These are phyloP conservation scores for Orchesella cincta DNA, from an alignment of 1,140 invertebrate genomes.

Conservation along the genomic window DNA sequence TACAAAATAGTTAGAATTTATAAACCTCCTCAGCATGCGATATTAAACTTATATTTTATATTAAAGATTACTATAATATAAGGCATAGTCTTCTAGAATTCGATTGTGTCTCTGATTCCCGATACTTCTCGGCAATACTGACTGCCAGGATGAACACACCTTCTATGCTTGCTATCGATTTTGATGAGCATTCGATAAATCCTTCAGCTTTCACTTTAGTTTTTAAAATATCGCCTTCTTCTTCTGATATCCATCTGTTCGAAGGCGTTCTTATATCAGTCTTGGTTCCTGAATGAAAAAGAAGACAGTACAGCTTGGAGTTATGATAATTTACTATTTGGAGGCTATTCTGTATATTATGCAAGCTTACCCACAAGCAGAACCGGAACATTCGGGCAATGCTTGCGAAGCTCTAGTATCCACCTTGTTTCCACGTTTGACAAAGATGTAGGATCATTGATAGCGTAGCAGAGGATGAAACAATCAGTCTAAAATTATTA, in stretches of 20 bases:
- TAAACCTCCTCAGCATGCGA: too few species aligned
- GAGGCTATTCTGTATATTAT: not conserved
- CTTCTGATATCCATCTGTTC: slow-evolving; percentile 12
- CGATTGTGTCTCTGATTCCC: too few species aligned
- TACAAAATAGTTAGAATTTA: too few species aligned
- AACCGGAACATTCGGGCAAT: slow-evolving; percentile 27
- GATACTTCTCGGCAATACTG: not conserved
- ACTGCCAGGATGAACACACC: slow-evolving; percentile 8
- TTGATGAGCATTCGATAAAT: not conserved
- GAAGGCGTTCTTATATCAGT: not conserved
- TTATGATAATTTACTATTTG: too few species aligned
- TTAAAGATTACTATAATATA: too few species aligned
- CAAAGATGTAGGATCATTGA: slow-evolving; percentile 30
- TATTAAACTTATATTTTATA: too few species aligned
- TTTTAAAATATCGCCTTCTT: not conserved
- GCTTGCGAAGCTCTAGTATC: slow-evolving; percentile 30
- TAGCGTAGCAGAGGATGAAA: slow-evolving; percentile 39
- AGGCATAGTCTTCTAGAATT: too few species aligned
- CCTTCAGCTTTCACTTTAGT: not conserved
- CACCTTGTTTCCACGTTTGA: slow-evolving; percentile 33
- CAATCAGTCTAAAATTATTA: slow-evolving; percentile 33
- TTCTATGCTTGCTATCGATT: slow-evolving; percentile 6
- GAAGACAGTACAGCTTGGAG: too few species aligned
- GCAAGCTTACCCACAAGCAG: slow-evolving; percentile 31
- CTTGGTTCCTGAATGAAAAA: slow-evolving; percentile 15